Base-by-base conservation (phyloP, 2,888 invertebrate genomes). In the Macaria liturata region DNA sequence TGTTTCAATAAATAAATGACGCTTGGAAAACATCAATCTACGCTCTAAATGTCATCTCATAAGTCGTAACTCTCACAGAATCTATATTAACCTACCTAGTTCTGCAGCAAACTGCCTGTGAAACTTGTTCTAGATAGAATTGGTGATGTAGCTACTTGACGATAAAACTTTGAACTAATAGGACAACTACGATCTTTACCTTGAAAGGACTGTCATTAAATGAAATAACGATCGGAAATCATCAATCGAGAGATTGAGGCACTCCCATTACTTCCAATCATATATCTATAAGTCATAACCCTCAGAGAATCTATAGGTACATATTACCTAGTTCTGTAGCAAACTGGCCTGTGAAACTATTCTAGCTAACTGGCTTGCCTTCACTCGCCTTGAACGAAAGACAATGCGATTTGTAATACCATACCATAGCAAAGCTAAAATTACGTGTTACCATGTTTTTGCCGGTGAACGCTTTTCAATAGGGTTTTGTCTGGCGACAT, bases 311-410 rank as follows among this genome's bases (percentile, higher is more conserved):
- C 34, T 6, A 37, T 6, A 34, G 34, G 34, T 6, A 34, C 4
- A 34, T 37, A 37, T 37, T 53, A 58, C 32, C 32, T 8, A 53
- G 31, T 40, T 53, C 48, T 46, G 52, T 20, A 49, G 55, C 43
- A 55, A 59, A 59, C 59, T 51, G 53, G 53, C 9, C 54, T 59
- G 52, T 54, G 51, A 51, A 61, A 48, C 50, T 53, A 47, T 57
- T 57, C 55, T 64, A 66, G 61, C 57, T 59, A 66, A 62, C 57
- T 59, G 55, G 66, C 66, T 65, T 66, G 65, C 64, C 62, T 64
- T 68, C 65, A 57, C 64, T 71, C 65, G 66, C 76, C 75, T 75
- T 76, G 73, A 72, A 74, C 67, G 46, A 68, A 68, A 72, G 69
- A 75, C 75, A 76, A 74, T 71, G 66, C 67, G 54, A 74, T 74